Evolutionary conservation across 2,888 invertebrate genomes (phyloP), one percentile per base, ranked within the genome.

Genomic region (Spialia ferax): DNA sequence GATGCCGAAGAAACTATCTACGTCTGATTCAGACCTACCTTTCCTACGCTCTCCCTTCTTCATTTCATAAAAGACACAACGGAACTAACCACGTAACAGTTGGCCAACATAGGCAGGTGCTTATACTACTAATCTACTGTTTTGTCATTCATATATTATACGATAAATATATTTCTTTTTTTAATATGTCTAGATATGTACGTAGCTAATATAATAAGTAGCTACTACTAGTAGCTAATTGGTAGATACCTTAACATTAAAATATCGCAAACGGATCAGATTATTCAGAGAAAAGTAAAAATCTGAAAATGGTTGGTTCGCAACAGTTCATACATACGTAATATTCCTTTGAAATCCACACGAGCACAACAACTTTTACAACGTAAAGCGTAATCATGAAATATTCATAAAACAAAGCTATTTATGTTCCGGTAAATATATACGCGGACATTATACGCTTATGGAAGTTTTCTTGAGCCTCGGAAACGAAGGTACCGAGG

Each of bases 381-480:
- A 74, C 74, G 73, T 67, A 70, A 66, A 66, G 65, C 60, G 42
- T 66, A 66, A 66, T 75, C 74, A 79, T 84, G 79, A 79, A 83
- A 83, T 85, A 85, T 85, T 82, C 82, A 85, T 84, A 79, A 75
- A 80, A 80, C 72, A 71, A 74, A 77, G 77, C 76, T 72, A 75
- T 71, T 75, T 64, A 69, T 70, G 69, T 73, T 69, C 66, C 67
- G 64, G 70, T 67, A 68, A 69, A 70, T 71, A 69, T 74, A 70
- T 66, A 66, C 59, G 52, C 69, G 65, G 69, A 69, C 73, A 70
- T 72, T 72, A 71, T 70, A 67, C 42, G 59, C 63, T 63, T 62
- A 59, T 69, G 62, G 63, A 57, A 68, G 62, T 63, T 61, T 60
- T 72, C 69, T 74, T 71, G 70, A 70, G 70, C 64, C 70, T 61